phyloP scores from a whole-genome alignment of 2,113 vertebrate genomes.

The Bolborhynchus lineola region DNA sequence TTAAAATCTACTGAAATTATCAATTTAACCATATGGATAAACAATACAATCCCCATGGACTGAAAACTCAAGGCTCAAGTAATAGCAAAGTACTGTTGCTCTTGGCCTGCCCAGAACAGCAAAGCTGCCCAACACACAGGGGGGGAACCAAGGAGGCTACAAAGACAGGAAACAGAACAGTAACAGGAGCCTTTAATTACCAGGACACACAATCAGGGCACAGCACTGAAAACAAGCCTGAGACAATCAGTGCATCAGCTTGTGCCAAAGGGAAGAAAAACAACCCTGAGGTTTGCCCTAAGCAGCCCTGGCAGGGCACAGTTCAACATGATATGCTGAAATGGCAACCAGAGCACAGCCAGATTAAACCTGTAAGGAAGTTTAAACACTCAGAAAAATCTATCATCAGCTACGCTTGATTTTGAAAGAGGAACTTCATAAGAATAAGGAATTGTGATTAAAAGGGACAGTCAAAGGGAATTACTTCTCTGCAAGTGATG shows the following conservation, averaged over 20 bases:
- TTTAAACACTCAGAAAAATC: background rate
- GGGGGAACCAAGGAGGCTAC: background rate
- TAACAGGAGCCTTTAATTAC: background rate
- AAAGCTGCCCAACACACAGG: accelerated
- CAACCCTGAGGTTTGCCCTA: background rate
- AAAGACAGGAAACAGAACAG: background rate
- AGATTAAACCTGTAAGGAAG: background rate
- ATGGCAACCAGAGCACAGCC: background rate
- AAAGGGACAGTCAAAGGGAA: background rate
- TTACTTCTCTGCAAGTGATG: background rate
- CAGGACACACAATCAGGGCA: background rate
- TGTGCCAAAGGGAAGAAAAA: background rate
- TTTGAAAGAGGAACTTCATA: background rate
- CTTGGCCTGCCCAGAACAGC: background rate
- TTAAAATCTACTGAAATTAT: background rate
- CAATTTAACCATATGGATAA: background rate
- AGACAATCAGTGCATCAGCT: background rate
- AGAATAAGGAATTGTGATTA: constrained; percentile 1
- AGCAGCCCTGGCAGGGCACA: background rate
- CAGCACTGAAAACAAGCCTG: background rate
- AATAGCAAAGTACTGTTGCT: background rate
- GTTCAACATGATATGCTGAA: background rate
- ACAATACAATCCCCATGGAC: background rate
- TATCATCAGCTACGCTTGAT: background rate
- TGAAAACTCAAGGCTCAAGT: background rate